Base-by-base conservation (phyloP, 37 sponge, comb jelly and placozoan species). In the Cladorhizidae sp. region DNA sequence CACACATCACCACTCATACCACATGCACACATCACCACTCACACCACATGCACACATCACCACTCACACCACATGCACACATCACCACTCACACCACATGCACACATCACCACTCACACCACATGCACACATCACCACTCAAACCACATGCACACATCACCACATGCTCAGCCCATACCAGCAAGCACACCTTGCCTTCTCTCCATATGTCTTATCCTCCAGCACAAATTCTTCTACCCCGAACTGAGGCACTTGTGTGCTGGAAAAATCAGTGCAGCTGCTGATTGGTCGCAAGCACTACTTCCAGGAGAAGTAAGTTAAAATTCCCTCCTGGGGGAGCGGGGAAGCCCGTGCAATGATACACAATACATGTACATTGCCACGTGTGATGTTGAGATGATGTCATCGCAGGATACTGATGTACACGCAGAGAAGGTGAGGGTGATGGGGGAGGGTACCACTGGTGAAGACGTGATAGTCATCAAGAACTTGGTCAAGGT, bases 391-490 rank as follows among this genome's bases (percentile, higher is more conserved):
- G 26, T 40, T 45, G 3, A 2, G 23, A 55, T 29, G 21, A 43
- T 74, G 36, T 36, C 54, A 32, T 70, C 28, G 51, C 52, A 93
- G 94, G 97, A 97, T 77, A 52, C 45, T 59, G 97, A 97, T 85
- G 97, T 97, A 23, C 75, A 77, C 59, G 85, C 67, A 11, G 97
- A 97, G 71, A 81, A 88, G 58, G 82, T 51, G 38, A 86, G 84
- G 55, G 75, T 97, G 3, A 28, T 41, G 28, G 31, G 54, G 57
- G 80, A 28, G 12, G 23, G 14, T 6, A 65, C 49, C 22, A 65
- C 42, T 42, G 69, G 76, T n/a, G 61, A 74, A 23, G 86, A 85
- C 40, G 78, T 82, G 18, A 73, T 94, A 8, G 39, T 88, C 43
- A 82, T 95, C 1, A 88, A 88, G 59, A 79, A 95, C 40, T 67